Evolutionary conservation across 2,888 invertebrate species (phyloP), one percentile per base, ranked within the genome.

Genomic region (Drosophila macrospina): DNA sequence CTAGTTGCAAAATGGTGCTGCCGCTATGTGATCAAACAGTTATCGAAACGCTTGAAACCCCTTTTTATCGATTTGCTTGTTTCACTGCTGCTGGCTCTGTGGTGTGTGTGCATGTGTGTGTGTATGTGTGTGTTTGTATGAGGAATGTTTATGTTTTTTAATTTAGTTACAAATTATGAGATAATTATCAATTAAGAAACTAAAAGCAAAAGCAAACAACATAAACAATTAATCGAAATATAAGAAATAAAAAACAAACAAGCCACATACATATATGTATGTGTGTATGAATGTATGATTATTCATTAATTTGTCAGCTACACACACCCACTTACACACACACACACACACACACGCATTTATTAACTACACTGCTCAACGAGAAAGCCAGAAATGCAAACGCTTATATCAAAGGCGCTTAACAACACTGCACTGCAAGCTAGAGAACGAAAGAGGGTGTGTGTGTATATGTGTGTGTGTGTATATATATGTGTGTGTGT

Each of bases 11-110:
- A 57, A 57, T 45, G 57, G 37, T 54, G 30, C 47, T 66, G 26
- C 54, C 37, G 60, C 65, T 76, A 78, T 63, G 74, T 30, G 50
- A 80, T 78, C 64, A 57, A 77, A 64, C 73, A 77, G 66, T 44
- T 60, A 59, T 75, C 63, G 66, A 39, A 48, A 70, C 81, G 86
- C 81, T 88, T 90, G 90, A 87, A 90, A 90, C 90, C 90, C 88
- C 90, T 90, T 90, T 89, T 88, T 78, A 75, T 78, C 55, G 75
- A 55, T 42, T 63, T 62, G 42, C 63, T 51, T 70, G 56, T 65
- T 61, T 60, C 64, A 64, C 57, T 73, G 62, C 66, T 44, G 51
- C 61, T 67, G 32, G 44, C 51, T 69, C 74, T 80, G 69, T 74
- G 79, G 60, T 78, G 57, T 68, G 45, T 70, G 54, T 70, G 52